phyloP scores from a whole-genome alignment of 1,140 invertebrate genomes.

The Nomia melanderi region DNA sequence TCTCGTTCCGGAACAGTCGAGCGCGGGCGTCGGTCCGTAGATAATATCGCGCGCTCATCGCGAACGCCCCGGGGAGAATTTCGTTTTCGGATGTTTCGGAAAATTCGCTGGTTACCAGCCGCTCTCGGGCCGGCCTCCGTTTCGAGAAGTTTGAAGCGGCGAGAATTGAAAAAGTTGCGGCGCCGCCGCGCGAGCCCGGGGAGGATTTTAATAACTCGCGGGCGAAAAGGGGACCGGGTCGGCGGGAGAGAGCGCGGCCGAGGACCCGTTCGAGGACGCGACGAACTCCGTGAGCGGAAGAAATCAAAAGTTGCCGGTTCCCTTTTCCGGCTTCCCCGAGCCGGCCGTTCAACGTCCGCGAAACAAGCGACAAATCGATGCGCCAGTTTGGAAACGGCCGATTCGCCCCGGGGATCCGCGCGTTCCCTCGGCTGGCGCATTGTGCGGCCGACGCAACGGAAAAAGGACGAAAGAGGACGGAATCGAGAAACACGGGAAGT shows the following conservation, averaged over 20 bases:
- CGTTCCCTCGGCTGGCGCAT: background rate
- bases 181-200: background rate
- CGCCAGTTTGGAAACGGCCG: constrained; percentile 1
- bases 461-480: background rate
- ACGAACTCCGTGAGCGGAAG: constrained; percentile 15
- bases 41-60: constrained; percentile 12
- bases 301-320: constrained; percentile 30
- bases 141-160: constrained; percentile 26
- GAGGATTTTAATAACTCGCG: constrained; percentile 47
- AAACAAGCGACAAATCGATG: constrained; percentile 18
- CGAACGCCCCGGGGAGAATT: background rate
- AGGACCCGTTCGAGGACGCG: constrained; percentile 11
- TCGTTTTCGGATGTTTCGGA: constrained; percentile 17
- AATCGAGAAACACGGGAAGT: background rate
- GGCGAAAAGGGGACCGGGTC: background rate
- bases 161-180: constrained; percentile 48
- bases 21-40: background rate
- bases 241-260: background rate
- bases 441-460: background rate
- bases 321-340: no score
- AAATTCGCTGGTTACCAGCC: background rate
- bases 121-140: background rate
- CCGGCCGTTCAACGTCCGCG: background rate
- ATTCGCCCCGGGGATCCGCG: background rate
- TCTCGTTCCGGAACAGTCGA: background rate